Evolutionary conservation across 1,140 invertebrate species (phyloP).

Genomic region (Drosophila santomea): DNA sequence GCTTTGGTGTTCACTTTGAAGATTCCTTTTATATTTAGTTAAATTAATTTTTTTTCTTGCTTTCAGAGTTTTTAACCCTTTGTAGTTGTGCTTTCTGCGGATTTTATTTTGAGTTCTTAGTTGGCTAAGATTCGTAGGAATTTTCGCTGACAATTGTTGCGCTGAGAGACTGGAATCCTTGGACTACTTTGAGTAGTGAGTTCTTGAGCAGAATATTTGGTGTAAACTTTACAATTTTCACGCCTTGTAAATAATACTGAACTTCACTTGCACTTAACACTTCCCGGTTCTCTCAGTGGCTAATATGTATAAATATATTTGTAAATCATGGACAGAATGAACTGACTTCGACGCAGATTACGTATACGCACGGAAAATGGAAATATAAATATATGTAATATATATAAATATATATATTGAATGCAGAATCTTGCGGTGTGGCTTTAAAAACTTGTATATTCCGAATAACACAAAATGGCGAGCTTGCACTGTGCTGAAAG

Average conservation of each 20-base stretch:
- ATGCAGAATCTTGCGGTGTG: constrained; percentile 33
- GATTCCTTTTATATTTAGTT: constrained; percentile 14
- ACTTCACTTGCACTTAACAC: constrained; percentile 51
- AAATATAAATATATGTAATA: constrained; percentile 25
- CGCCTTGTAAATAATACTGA: constrained; percentile 53
- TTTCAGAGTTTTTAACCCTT: constrained; percentile 54
- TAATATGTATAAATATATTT: constrained; percentile 44
- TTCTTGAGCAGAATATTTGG: constrained; percentile 40
- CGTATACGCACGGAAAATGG: constrained; percentile 48
- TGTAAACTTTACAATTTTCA: constrained; percentile 22
- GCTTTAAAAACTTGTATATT: constrained; percentile 20
- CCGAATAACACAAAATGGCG: constrained; percentile 43
- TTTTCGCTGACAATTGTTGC: constrained; percentile 50
- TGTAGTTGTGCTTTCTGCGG: constrained; percentile 5
- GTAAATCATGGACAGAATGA: constrained; percentile 56
- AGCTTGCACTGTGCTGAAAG: constrained; percentile 37
- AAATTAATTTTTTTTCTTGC: constrained; percentile 7
- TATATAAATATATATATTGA: constrained; percentile 1
- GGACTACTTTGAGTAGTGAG: constrained; percentile 49
- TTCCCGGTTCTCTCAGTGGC: constrained; percentile 40
- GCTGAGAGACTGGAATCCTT: constrained; percentile 39
- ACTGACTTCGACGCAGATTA: constrained; percentile 51
- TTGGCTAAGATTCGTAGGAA: constrained; percentile 36
- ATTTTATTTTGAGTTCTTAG: constrained; percentile 20
- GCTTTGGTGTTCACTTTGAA: constrained; percentile 37